These are phyloP conservation scores for Linnaemya tessellans DNA, from an alignment of 2,888 invertebrate genomes.

Conservation along the genomic window DNA sequence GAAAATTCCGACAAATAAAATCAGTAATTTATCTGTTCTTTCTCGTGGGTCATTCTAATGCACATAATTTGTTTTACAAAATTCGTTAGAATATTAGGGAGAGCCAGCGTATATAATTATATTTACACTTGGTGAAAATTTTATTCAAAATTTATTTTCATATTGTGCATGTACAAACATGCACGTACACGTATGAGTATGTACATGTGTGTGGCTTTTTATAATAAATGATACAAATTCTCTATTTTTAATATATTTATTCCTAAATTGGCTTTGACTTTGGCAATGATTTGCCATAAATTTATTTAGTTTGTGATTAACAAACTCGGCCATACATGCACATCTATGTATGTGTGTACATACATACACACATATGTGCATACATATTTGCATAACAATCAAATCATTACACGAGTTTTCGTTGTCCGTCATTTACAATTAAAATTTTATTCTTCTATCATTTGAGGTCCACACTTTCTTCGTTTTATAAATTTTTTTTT, in stretches of 20 bases:
- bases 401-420: constrained; percentile 36
- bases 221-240: not conserved
- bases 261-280: constrained; percentile 62
- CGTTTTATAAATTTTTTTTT: constrained; percentile 38
- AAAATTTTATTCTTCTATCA: constrained; percentile 6
- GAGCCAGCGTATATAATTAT: too few relatives aligned
- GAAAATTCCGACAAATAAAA: too few relatives aligned
- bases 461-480: constrained; percentile 29
- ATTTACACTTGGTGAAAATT: too few relatives aligned
- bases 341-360: not conserved
- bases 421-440: constrained; percentile 9
- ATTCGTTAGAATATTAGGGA: too few relatives aligned
- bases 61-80: too few relatives aligned
- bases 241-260: constrained; percentile 24
- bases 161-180: too few relatives aligned
- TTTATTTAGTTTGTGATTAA: constrained; percentile 3
- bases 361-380: not conserved
- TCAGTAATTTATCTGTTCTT: too few relatives aligned
- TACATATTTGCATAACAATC: not conserved
- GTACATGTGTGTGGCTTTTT: not conserved
- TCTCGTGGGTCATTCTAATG: too few relatives aligned
- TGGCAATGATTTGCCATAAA: constrained; percentile 59
- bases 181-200: not conserved
- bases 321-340: not conserved
- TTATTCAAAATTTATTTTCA: too few relatives aligned